A percentile compares a stretch with the other conserved stretches of the same genome.
These are phyloP conservation scores for Garrulus glandarius DNA, from an alignment of 2,797 vertebrate species.

Conservation along the genomic window DNA sequence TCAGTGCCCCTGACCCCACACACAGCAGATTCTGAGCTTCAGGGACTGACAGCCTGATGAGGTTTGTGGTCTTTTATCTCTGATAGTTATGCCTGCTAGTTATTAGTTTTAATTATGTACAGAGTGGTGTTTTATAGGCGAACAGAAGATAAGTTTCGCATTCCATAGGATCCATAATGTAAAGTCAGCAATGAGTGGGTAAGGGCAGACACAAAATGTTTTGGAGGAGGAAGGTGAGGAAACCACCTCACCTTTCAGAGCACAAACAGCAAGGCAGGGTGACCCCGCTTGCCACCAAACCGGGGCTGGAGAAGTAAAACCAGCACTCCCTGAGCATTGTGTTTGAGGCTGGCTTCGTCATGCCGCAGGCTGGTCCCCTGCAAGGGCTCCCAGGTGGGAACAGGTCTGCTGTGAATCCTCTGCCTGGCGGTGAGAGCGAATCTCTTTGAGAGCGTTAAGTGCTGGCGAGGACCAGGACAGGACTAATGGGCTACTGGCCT, in stretches of 20 bases:
- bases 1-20: accelerated
- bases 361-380: accelerated
- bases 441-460: not conserved
- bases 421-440: accelerated
- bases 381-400: not conserved
- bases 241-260: not conserved
- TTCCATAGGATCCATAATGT: not conserved
- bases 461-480: not conserved
- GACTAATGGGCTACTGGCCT: constrained; percentile 46
- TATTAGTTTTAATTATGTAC: not conserved
- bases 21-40: not conserved
- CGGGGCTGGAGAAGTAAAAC: not conserved
- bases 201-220: not conserved
- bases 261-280: not conserved
- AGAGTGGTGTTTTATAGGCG: not conserved
- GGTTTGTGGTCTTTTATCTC: not conserved
- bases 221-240: not conserved
- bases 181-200: not conserved
- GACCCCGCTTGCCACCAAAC: accelerated
- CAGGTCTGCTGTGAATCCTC: accelerated
- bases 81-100: not conserved
- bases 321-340: not conserved
- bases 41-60: not conserved
- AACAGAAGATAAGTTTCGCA: not conserved
- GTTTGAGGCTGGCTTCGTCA: not conserved